These are phyloP conservation scores for Porites rus DNA, from an alignment of 92 coral and sea anemone species.

Conservation along the genomic window DNA sequence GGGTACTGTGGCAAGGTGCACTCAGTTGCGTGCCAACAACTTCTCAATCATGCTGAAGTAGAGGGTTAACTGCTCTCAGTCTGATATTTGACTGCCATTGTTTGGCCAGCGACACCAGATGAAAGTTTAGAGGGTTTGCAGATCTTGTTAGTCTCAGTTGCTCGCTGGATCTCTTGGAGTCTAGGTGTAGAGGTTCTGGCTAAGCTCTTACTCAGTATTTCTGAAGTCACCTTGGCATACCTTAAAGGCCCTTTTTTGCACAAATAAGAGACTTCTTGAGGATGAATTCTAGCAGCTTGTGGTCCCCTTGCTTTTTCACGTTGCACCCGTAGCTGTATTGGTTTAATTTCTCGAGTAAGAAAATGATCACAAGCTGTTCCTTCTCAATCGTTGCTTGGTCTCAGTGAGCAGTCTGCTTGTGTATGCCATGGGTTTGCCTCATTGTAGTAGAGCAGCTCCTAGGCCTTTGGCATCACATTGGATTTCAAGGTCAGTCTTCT, in stretches of 20 bases:
- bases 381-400: constrained; percentile 14
- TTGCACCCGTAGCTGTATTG: too few species aligned
- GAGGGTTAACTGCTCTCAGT: constrained; percentile 23
- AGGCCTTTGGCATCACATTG: constrained; percentile 62
- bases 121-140: constrained; percentile 45
- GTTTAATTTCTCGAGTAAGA: too few species aligned
- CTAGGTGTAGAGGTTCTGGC: constrained; percentile 18
- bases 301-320: too few species aligned
- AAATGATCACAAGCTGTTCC: too few species aligned
- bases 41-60: constrained; percentile 53
- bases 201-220: neutral
- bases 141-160: constrained; percentile 42
- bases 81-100: constrained; percentile 37
- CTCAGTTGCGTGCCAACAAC: constrained; percentile 50
- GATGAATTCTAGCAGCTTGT: too few species aligned
- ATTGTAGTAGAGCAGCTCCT: constrained; percentile 61
- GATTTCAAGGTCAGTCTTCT: constrained; percentile 31
- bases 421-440: constrained; percentile 48
- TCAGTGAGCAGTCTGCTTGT: constrained; percentile 48
- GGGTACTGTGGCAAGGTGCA: constrained; percentile 38
- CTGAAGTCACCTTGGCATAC: too few species aligned
- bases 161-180: constrained; percentile 32
- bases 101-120: constrained; percentile 64
- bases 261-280: constrained; percentile 7
- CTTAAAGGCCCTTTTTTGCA: neutral